phyloP scores from a whole-genome alignment of 2,113 vertebrate species.

The Synchiropus splendidus region DNA sequence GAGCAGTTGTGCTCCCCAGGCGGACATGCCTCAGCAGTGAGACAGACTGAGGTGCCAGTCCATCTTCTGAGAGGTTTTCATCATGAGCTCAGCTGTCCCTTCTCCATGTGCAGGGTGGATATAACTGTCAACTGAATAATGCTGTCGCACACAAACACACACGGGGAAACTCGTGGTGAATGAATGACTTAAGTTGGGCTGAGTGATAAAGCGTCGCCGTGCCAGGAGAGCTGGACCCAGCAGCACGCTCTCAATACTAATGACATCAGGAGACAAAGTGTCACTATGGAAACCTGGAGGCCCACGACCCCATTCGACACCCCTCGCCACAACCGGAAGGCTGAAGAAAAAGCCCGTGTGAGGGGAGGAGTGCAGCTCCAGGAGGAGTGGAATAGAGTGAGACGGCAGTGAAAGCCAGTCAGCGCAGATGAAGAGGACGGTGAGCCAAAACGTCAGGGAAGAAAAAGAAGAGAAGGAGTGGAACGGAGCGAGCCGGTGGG shows the following conservation, averaged over 20 bases:
- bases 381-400: slow-evolving; percentile 21
- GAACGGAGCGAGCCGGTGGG: slow-evolving; percentile 3
- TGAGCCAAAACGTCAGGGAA: slow-evolving; percentile 26
- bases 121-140: background rate
- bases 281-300: slow-evolving; percentile 54
- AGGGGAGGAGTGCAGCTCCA: slow-evolving; percentile 1
- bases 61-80: background rate
- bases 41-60: slow-evolving; percentile 13
- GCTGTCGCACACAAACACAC: background rate
- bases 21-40: slow-evolving; percentile 38
- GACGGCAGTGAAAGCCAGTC: slow-evolving; percentile 8
- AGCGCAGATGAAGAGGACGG: slow-evolving; percentile 1
- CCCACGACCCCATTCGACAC: slow-evolving; percentile 20
- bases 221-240: slow-evolving; percentile 47
- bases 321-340: slow-evolving; percentile 36
- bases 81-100: no score
- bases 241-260: slow-evolving; percentile 59
- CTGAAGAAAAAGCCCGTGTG: slow-evolving; percentile 2
- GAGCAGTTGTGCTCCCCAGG: slow-evolving; percentile 24
- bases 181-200: slow-evolving; percentile 38
- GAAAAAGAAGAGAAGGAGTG: slow-evolving; percentile 4
- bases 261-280: slow-evolving; percentile 57
- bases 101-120: background rate
- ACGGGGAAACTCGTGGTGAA: slow-evolving; percentile 11
- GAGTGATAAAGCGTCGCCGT: slow-evolving; percentile 44